These are phyloP conservation scores for Intellagama lesueurii DNA, from an alignment of 2,797 vertebrate genomes.

Conservation along the genomic window DNA sequence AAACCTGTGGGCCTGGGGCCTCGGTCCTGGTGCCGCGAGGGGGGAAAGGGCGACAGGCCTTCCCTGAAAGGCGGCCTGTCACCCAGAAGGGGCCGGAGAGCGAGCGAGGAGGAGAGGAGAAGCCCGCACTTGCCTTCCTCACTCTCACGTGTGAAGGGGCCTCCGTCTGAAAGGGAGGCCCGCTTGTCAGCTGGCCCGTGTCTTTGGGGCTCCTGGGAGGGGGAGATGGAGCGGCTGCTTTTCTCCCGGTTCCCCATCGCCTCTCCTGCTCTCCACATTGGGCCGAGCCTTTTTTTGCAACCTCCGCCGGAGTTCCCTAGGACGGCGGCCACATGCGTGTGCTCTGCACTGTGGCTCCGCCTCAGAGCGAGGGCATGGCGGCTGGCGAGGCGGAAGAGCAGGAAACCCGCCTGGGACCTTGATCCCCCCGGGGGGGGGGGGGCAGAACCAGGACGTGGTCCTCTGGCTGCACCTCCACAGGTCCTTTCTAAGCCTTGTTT, in stretches of 20 bases:
- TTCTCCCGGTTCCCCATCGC: rapidly evolving
- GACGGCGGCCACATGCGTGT: constrained; percentile 2
- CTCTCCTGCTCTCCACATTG: rapidly evolving
- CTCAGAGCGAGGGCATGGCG: neutral
- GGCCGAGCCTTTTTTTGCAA: rapidly evolving
- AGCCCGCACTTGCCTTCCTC: too few relatives aligned
- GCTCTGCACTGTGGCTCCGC: neutral
- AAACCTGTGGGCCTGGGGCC: neutral
- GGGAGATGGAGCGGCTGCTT: rapidly evolving
- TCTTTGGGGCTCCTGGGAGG: neutral
- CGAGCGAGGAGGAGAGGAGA: too few relatives aligned
- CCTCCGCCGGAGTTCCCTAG: neutral
- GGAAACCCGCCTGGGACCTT: neutral
- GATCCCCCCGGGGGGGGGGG: too few relatives aligned
- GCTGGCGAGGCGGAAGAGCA: neutral
- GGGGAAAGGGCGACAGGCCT: neutral
- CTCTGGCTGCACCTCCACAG: neutral
- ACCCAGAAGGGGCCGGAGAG: neutral
- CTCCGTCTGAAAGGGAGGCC: neutral
- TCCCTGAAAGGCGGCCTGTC: neutral
- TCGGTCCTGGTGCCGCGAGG: neutral
- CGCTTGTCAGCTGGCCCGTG: too few relatives aligned
- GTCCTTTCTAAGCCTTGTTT: too few relatives aligned
- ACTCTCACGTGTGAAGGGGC: neutral
- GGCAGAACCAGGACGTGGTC: too few relatives aligned